phyloP scores from a whole-genome alignment of 2,888 invertebrate species.

The Schrankia costaestrigalis region DNA sequence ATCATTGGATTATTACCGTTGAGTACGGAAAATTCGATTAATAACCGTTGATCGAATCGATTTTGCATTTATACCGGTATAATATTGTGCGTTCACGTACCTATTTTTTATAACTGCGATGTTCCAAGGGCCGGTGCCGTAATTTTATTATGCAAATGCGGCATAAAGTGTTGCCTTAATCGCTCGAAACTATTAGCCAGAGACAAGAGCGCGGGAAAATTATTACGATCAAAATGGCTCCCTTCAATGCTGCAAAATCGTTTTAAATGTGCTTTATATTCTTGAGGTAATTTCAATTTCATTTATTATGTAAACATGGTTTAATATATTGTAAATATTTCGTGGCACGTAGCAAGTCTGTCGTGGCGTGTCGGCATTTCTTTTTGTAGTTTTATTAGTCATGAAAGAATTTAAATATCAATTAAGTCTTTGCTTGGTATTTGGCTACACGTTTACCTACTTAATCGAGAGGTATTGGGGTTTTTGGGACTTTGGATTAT shows the following conservation, averaged over 20 bases:
- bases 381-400: too few species aligned
- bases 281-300: conserved; percentile 2
- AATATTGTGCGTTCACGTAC: conserved; percentile 38
- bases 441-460: too few species aligned
- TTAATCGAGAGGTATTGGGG: too few species aligned
- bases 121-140: conserved; percentile 42
- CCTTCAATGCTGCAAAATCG: conserved; percentile 10
- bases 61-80: conserved; percentile 55
- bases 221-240: conserved; percentile 48
- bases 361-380: too few species aligned
- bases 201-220: conserved; percentile 53
- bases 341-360: too few species aligned
- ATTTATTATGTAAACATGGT: conserved; percentile 2
- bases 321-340: not conserved
- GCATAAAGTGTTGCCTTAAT: conserved; percentile 77
- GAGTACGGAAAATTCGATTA: conserved; percentile 51
- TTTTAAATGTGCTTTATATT: not conserved
- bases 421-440: too few species aligned
- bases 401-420: too few species aligned
- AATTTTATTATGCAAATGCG: conserved; percentile 79
- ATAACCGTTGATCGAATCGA: conserved; percentile 52
- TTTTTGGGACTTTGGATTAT: too few species aligned
- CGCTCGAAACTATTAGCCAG: conserved; percentile 53
- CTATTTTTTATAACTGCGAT: conserved; percentile 55
- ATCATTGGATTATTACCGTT: conserved; percentile 32